phyloP scores from a whole-genome alignment of 1,140 invertebrate genomes.

The Myzus persicae region DNA sequence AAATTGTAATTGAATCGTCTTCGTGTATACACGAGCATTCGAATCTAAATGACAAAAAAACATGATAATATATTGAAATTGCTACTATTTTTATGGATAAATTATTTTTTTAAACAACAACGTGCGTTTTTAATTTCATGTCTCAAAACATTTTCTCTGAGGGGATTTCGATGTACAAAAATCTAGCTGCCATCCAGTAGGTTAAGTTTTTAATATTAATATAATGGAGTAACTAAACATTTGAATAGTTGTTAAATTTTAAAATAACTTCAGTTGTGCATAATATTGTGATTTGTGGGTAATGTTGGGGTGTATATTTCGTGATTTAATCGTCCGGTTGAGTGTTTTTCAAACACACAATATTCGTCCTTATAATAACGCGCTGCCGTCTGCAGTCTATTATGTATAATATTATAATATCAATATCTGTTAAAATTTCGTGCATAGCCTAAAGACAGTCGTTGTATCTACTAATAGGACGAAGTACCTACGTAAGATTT shows the following conservation, averaged over 20 bases:
- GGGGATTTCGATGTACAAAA: background rate
- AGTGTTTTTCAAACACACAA: background rate
- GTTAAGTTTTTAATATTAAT: background rate
- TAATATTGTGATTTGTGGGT: no score
- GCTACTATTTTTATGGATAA: background rate
- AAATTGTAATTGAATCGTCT: background rate
- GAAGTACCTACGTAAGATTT: background rate
- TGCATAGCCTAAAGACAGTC: background rate
- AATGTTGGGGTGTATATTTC: background rate
- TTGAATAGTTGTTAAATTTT: background rate
- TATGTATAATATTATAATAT: background rate
- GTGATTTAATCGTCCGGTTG: background rate
- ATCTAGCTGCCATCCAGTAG: background rate
- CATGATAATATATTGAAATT: background rate
- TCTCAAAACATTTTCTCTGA: background rate
- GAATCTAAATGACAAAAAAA: background rate
- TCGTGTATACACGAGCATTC: background rate
- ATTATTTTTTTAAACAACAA: background rate
- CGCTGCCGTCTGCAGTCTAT: background rate
- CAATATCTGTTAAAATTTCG: background rate
- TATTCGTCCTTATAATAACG: background rate
- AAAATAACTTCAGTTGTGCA: background rate
- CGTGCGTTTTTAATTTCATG: background rate
- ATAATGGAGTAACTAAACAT: background rate
- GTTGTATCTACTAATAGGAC: background rate